Conservation (phyloP, 2,797 vertebrate genomes). For the Pygocentrus nattereri region DNA sequence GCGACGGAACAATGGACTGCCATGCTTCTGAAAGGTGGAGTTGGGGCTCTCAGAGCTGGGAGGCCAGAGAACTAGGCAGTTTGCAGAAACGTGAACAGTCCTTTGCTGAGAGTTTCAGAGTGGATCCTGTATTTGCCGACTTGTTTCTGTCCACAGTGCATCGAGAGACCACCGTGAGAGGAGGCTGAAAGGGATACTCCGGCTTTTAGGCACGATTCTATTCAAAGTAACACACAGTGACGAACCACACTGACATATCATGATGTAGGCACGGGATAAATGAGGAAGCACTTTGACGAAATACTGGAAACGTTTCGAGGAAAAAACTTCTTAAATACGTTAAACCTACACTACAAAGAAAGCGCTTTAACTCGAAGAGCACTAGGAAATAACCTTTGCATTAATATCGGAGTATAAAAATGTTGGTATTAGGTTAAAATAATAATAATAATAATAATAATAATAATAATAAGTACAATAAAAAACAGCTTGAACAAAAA, state of each 20-base stretch:
- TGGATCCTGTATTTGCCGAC: background rate
- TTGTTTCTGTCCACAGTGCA: background rate
- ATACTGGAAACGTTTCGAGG: slow-evolving; percentile 14
- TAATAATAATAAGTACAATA: background rate
- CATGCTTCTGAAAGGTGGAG: background rate
- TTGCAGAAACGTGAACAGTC: background rate
- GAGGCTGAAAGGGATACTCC: slow-evolving; percentile 7
- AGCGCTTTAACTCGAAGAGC: slow-evolving; percentile 18
- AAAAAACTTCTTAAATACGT: slow-evolving; percentile 19
- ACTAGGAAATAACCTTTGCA: background rate
- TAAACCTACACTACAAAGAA: slow-evolving; percentile 28
- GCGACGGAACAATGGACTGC: background rate
- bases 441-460: background rate
- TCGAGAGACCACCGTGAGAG: slow-evolving; percentile 1
- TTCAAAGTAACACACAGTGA: background rate
- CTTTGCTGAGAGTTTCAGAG: background rate
- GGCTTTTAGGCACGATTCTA: slow-evolving; percentile 15
- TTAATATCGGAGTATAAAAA: slow-evolving; percentile 1
- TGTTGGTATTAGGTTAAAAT: background rate
- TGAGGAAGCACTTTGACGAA: slow-evolving; percentile 20
- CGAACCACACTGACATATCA: slow-evolving; percentile 4
- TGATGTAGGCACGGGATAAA: slow-evolving; percentile 14
- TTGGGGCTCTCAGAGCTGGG: background rate
- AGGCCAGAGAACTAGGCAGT: slow-evolving; percentile 10
- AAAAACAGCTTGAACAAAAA: background rate